A percentile compares a stretch with the other conserved stretches of the same genome.
These are phyloP conservation scores for Onchidella celtica DNA, from an alignment of 2,888 invertebrate species.

Conservation along the genomic window DNA sequence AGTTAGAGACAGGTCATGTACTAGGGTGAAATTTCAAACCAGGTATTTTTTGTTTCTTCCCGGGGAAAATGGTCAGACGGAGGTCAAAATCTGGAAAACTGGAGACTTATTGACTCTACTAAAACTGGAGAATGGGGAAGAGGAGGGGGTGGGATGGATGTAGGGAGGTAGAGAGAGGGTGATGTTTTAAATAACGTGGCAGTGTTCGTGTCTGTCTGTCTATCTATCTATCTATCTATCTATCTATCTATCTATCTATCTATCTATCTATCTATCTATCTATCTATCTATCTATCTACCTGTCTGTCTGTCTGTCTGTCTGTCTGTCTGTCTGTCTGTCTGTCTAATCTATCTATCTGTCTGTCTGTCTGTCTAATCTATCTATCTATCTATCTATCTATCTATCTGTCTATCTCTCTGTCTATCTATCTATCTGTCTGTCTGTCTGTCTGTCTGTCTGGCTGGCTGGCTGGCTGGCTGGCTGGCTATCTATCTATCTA, in stretches of 20 bases:
- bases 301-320: neutral
- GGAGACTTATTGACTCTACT: no score
- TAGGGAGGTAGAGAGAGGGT: neutral
- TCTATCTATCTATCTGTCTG: no score
- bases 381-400: neutral
- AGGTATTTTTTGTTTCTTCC: no score
- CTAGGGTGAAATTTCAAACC: no score
- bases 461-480: no score
- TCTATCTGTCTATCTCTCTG: no score
- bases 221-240: neutral
- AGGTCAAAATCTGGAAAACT: neutral
- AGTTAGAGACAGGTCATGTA: no score
- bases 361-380: neutral
- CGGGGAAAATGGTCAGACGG: no score
- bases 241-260: neutral
- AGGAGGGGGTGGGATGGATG: neutral
- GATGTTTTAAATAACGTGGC: neutral
- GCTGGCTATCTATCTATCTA: no score
- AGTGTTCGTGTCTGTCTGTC: neutral
- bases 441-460: no score
- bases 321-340: neutral
- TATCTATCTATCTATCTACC: neutral
- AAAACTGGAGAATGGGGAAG: neutral
- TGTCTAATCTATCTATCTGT: no score
- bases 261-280: neutral